Base-by-base conservation (phyloP, 2,888 invertebrate genomes). In the Cosmopolites sordidus region DNA sequence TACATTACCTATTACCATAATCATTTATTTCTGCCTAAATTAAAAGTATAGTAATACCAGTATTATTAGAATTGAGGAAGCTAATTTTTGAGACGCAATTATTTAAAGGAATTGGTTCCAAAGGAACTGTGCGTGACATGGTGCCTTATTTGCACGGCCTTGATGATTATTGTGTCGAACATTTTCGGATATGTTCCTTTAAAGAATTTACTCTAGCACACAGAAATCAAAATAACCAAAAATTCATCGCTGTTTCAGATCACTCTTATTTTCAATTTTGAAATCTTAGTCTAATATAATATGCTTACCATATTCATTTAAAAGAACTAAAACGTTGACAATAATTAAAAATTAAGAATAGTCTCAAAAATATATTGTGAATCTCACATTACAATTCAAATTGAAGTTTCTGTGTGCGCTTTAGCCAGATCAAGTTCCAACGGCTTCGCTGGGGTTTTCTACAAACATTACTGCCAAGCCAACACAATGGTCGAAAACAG, bases 81-180 rank as follows among this genome's bases (percentile, higher is more conserved):
- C 62, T 61, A 58, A 59, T 51, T 55, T 58, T 58, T 58, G 54
- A 51, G 58, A 60, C 62, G 60, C 61, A 60, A 51, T 59, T 58
- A 52, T 53, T 62, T 56, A 60, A 63, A 61, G 62, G 64, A 65
- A 58, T 59, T 67, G 58, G 67, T 67, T 67, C 67, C 66, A 66
- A 66, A 64, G 67, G 66, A 66, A 67, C 66, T 66, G 64, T 33
- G 44, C 45, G 51, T 62, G 64, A 64, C 62, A 62, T 64, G 63
- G 64, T 62, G 67, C 66, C 66, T 66, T 66, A 64, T 50, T 45
- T 41, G 22, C 33, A 33, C n/a, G 33, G 33, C 33, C 33, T 33
- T 33, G 33, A 33, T 33, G 11, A 12, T 12, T 33, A 11, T 5
- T 11, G 12, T 12, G 12, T 6, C 11, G 33, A 11, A 33, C 11